phyloP scores from a whole-genome alignment of 2,888 invertebrate species.

The Sphaerophoria rueppellii region DNA sequence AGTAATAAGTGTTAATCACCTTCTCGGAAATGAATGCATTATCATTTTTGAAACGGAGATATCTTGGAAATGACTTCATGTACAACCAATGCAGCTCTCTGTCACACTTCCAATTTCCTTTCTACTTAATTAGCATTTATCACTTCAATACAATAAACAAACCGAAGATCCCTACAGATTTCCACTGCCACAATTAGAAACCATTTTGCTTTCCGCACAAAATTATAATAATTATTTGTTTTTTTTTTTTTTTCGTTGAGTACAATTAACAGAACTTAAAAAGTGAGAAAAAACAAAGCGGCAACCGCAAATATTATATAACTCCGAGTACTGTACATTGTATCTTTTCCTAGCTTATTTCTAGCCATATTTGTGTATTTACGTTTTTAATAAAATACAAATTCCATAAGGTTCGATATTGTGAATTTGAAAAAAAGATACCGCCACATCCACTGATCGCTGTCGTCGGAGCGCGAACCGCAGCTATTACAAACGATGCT shows the following conservation, averaged over 20 bases:
- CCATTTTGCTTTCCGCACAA: slow-evolving; percentile 27
- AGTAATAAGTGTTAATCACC: no score
- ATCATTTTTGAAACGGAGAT: slow-evolving; percentile 22
- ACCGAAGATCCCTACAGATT: neutral
- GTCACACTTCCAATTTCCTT: neutral
- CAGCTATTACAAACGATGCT: neutral
- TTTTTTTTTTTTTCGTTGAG: neutral
- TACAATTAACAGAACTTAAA: slow-evolving; percentile 17
- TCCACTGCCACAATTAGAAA: neutral
- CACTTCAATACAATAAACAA: neutral
- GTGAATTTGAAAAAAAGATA: slow-evolving; percentile 52
- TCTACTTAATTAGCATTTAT: neutral
- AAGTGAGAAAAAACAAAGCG: slow-evolving; percentile 34
- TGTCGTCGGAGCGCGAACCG: neutral
- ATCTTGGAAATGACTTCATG: neutral
- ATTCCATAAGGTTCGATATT: slow-evolving; percentile 49
- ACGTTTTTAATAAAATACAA: slow-evolving; percentile 59
- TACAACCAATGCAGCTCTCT: neutral
- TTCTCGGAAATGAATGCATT: neutral
- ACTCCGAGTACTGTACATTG: slow-evolving; percentile 26
- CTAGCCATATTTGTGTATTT: slow-evolving; percentile 55
- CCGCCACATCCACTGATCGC: slow-evolving; percentile 9
- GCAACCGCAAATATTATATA: slow-evolving; percentile 49
- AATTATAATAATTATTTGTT: slow-evolving; percentile 45
- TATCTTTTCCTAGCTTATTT: slow-evolving; percentile 13